Evolutionary conservation across 1,140 invertebrate species (phyloP).

Genomic region (Ditylenchus dipsaci): DNA sequence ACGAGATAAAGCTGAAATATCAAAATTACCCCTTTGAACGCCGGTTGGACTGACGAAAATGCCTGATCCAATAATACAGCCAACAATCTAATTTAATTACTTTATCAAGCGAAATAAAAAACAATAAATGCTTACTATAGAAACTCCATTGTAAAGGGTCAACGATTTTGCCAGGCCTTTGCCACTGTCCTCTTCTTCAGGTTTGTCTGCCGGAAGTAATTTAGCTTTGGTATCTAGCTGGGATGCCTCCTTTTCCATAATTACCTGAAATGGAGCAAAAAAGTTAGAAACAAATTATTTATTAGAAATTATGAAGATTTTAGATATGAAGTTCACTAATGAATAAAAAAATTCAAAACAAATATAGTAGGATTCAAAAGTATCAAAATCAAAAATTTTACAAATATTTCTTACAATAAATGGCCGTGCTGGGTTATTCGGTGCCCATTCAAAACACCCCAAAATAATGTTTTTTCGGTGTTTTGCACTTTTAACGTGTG

Average conservation of each 20-base stretch:
- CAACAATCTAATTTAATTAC: slow-evolving; percentile 23
- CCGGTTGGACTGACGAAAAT: slow-evolving; percentile 85
- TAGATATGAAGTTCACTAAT: no score
- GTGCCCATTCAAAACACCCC: no score
- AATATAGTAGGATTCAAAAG: no score
- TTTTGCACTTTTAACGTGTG: no score
- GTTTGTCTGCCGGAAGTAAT: background rate
- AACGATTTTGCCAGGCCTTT: slow-evolving; percentile 42
- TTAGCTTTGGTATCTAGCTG: slow-evolving; percentile 1
- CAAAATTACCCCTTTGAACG: slow-evolving; percentile 35
- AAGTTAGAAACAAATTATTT: no score
- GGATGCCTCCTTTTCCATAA: background rate
- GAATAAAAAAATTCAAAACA: no score
- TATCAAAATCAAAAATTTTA: no score
- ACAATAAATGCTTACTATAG: slow-evolving; percentile 37
- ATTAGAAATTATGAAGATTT: no score
- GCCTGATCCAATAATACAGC: slow-evolving; percentile 61
- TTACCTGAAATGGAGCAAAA: slow-evolving; percentile 3
- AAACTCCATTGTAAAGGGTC: slow-evolving; percentile 54
- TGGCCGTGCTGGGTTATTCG: no score
- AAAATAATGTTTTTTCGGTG: no score
- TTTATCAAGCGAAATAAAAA: background rate
- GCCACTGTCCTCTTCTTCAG: slow-evolving; percentile 23
- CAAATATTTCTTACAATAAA: no score
- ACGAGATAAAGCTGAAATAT: background rate